Base-by-base conservation (phyloP, 2,113 vertebrate genomes). In the Channa argus region DNA sequence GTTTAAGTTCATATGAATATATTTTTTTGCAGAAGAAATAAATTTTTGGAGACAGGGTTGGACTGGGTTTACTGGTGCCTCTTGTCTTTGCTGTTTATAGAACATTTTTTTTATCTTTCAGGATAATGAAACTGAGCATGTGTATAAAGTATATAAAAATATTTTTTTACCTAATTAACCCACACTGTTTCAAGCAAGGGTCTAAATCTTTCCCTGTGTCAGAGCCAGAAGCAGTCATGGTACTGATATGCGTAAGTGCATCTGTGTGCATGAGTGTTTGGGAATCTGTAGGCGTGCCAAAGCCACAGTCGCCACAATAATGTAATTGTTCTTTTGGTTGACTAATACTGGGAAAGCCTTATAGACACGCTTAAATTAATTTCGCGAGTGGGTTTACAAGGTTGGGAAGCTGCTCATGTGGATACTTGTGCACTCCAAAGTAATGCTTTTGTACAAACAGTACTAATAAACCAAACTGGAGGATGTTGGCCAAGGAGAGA, bases 301-400 rank as follows among this genome's bases (percentile, higher is more conserved):
- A 80, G 36, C 76, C 1, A 33, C 60, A 41, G 52, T 52, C 2
- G 6, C 54, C 50, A 45, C 55, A 63, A 80, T 63, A 45, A 41
- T 63, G 52, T 70, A 79, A 77, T 80, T 71, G 72, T 74, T 63
- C 51, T 63, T 77, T 80, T 65, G 68, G 41, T 77, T 68, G 68
- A 86, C 54, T 46, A 37, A 82, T 73, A 76, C 56, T 41, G 65
- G 69, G 68, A 71, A 83, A 76, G 75, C 75, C 69, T 67, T 60
- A 63, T 33, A 51, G 79, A 71, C 78, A 86, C 72, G 73, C 69
- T 82, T 80, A 82, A 83, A 86, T 84, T 82, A 69, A 84, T 84
- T 86, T 82, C 86, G 62, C 73, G 72, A 69, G 72, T 75, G 43
- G 45, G 58, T 78, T 82, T 69, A 77, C 73, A 72, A 72, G 72